phyloP scores from a whole-genome alignment of 1,140 invertebrate species.

The Macrosteles quadrilineatus region DNA sequence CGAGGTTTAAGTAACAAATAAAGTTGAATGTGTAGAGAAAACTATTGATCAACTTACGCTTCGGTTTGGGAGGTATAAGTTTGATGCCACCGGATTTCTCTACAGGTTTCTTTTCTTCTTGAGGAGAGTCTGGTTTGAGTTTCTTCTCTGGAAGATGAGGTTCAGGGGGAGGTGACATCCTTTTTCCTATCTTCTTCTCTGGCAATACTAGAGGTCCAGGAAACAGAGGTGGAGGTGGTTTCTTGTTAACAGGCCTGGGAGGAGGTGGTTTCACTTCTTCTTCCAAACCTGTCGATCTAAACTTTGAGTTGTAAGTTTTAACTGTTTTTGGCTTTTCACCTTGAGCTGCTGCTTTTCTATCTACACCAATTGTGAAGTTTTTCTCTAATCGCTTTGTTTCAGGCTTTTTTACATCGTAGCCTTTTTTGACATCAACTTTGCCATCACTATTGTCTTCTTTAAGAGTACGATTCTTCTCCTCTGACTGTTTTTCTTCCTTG shows the following conservation, averaged over 20 bases:
- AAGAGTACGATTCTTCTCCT: conserved; percentile 20
- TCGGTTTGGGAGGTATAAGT: conserved; percentile 81
- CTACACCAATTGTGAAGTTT: conserved; percentile 77
- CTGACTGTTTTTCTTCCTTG: conserved; percentile 43
- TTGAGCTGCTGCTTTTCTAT: conserved; percentile 61
- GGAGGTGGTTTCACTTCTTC: conserved; percentile 64
- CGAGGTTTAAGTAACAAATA: no score
- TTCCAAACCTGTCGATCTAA: conserved; percentile 80
- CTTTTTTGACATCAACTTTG: conserved; percentile 42
- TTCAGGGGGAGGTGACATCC: conserved; percentile 41
- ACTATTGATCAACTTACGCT: conserved; percentile 71
- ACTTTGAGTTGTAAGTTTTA: conserved; percentile 85
- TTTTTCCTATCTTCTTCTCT: conserved; percentile 44
- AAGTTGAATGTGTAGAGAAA: no score
- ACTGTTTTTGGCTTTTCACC: conserved; percentile 77
- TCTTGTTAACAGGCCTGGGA: conserved; percentile 34
- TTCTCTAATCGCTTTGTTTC: conserved; percentile 54
- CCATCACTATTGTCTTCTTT: conserved; percentile 45
- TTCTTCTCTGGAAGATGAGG: conserved; percentile 71
- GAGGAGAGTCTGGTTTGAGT: conserved; percentile 55
- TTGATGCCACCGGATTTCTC: conserved; percentile 80
- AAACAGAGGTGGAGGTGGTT: conserved; percentile 59
- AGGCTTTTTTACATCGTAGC: conserved; percentile 36
- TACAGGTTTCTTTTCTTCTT: conserved; percentile 45
- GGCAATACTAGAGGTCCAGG: conserved; percentile 45